Percentiles rank a stretch among this genome's conserved stretches.
Evolutionary conservation across 2,113 vertebrate genomes (phyloP).

Genomic region (Bufo bufo): DNA sequence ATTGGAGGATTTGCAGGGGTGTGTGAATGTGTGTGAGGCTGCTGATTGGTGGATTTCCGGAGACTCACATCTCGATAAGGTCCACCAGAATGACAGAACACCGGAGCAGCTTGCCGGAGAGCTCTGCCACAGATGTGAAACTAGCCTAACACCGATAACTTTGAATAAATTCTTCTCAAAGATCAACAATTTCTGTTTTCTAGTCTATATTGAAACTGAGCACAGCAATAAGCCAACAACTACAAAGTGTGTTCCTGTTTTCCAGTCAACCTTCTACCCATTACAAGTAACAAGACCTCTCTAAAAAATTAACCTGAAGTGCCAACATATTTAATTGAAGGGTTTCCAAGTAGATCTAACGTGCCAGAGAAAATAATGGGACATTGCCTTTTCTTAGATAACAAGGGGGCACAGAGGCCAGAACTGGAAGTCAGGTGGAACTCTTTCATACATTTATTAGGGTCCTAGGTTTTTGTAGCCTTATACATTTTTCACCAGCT

Average conservation of each 20-base stretch:
- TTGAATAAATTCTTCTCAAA: not conserved
- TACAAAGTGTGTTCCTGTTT: not conserved
- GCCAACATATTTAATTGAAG: constrained; percentile 19
- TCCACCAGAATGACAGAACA: too few relatives aligned
- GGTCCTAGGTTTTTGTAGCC: constrained; percentile 15
- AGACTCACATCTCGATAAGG: too few relatives aligned
- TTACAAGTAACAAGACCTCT: not conserved
- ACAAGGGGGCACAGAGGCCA: constrained; percentile 26
- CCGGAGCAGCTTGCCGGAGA: too few relatives aligned
- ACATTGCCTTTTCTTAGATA: constrained; percentile 6
- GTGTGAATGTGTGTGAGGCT: too few relatives aligned
- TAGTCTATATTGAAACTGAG: not conserved
- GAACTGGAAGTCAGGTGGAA: constrained; percentile 10
- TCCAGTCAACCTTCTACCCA: not conserved
- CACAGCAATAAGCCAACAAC: not conserved
- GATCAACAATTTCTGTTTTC: not conserved
- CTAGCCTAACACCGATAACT: not conserved
- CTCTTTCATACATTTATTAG: constrained; percentile 40
- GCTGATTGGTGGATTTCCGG: too few relatives aligned
- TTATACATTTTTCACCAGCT: constrained; percentile 53
- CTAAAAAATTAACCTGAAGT: not conserved
- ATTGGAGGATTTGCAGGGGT: too few relatives aligned
- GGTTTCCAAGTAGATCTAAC: not conserved
- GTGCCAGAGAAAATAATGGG: not conserved
- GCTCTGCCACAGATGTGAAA: too few relatives aligned